Conservation (phyloP, 2,113 vertebrate genomes). For the Aphyosemion australe region DNA sequence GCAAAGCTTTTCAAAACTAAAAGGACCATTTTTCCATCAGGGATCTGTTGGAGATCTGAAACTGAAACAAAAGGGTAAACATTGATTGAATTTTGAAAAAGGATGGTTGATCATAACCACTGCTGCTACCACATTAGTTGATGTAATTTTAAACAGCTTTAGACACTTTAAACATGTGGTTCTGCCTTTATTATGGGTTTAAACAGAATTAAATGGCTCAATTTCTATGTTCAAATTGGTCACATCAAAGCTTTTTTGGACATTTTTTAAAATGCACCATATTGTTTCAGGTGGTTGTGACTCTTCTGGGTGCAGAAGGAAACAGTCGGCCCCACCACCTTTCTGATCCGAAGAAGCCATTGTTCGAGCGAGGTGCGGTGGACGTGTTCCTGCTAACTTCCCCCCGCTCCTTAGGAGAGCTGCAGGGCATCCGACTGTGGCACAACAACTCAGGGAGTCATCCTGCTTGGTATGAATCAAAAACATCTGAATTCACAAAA, state of each 20-base stretch:
- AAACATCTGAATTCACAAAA: background rate
- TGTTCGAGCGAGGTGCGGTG: conserved; percentile 88
- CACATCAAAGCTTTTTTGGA: no score
- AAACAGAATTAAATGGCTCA: no score
- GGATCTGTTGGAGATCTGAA: background rate
- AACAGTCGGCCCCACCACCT: conserved; percentile 90
- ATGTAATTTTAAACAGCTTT: no score
- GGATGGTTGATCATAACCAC: no score
- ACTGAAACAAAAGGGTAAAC: background rate
- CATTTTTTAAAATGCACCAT: background rate
- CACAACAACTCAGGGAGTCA: conserved; percentile 88
- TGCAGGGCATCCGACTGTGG: conserved; percentile 88
- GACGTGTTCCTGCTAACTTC: conserved; percentile 89
- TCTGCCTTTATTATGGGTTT: no score
- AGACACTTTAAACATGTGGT: no score
- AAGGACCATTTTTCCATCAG: background rate
- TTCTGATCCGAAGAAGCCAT: conserved; percentile 74
- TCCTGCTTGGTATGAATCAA: conserved; percentile 83
- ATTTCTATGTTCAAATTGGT: no score
- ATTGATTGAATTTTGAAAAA: background rate
- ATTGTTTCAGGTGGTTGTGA: conserved; percentile 83
- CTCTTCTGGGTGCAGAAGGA: conserved; percentile 84
- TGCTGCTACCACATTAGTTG: background rate
- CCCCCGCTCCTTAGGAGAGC: conserved; percentile 86
- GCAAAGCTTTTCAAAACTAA: background rate